These are phyloP conservation scores for Sebastes taczanowskii DNA, from an alignment of 2,797 vertebrate genomes.

Conservation along the genomic window DNA sequence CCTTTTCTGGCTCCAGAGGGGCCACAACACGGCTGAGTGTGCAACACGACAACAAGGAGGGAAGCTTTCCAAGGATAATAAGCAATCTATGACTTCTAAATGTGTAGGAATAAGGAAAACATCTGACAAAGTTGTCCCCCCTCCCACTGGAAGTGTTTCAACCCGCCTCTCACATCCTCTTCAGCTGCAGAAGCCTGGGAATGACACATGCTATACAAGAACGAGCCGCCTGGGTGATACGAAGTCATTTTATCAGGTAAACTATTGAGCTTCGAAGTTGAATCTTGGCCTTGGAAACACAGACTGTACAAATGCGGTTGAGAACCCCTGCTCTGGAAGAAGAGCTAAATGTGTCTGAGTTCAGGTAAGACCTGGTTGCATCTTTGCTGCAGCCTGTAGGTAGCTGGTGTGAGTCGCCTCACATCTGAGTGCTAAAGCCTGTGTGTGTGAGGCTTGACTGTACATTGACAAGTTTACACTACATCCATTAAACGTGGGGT, in stretches of 20 bases:
- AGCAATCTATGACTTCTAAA: background rate
- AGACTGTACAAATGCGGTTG: background rate
- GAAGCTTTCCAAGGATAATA: background rate
- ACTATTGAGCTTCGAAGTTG: background rate
- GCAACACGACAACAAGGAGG: background rate
- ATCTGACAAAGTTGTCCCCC: background rate
- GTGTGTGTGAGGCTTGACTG: background rate
- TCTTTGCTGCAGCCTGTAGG: no score
- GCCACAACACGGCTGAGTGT: background rate
- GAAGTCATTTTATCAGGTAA: background rate
- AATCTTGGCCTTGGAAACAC: no score
- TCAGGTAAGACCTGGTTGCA: no score
- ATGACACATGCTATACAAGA: background rate
- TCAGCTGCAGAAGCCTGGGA: background rate
- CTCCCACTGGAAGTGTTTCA: background rate
- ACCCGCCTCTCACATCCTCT: background rate
- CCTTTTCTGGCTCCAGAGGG: background rate
- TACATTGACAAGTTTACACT: background rate
- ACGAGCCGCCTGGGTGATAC: background rate
- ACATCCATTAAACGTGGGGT: background rate
- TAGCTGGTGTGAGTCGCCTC: no score
- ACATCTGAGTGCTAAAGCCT: no score
- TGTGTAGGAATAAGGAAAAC: conserved; percentile 1
- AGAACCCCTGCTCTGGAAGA: background rate
- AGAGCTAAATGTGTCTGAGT: no score